A percentile compares a stretch with the other conserved stretches of the same genome.
These are phyloP conservation scores for Triplophysa rosa DNA, from an alignment of 2,113 vertebrate species.

Conservation along the genomic window DNA sequence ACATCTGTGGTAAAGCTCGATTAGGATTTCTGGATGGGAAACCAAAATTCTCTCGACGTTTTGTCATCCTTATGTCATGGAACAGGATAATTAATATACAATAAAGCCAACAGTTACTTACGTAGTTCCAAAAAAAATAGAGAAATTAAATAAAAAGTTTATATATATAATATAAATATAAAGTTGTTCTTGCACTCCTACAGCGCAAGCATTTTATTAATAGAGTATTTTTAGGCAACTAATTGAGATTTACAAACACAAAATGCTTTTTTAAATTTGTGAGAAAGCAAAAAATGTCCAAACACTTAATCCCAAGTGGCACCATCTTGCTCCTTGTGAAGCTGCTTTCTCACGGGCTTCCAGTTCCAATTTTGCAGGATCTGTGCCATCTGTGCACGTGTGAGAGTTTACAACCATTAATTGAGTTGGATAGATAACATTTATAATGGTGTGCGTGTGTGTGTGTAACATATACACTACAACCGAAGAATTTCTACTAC, in stretches of 20 bases:
- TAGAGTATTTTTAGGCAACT: too few relatives aligned
- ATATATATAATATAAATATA: too few relatives aligned
- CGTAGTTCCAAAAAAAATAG: too few relatives aligned
- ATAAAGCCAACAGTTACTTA: too few relatives aligned
- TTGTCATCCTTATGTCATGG: neutral
- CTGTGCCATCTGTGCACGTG: conserved; percentile 36
- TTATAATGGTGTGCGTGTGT: neutral
- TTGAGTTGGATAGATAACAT: conserved; percentile 6
- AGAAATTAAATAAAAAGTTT: too few relatives aligned
- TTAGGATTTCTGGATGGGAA: neutral
- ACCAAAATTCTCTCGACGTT: neutral
- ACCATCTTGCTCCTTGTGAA: neutral
- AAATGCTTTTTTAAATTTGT: neutral
- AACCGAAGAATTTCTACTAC: neutral
- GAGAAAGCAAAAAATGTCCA: neutral
- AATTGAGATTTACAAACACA: too few relatives aligned
- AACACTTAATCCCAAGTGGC: neutral
- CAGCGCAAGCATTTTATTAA: too few relatives aligned
- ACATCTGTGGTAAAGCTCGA: neutral
- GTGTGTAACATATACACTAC: neutral
- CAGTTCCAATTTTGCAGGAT: conserved; percentile 12
- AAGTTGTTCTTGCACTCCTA: too few relatives aligned
- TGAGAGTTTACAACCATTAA: conserved; percentile 21
- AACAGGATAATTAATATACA: too few relatives aligned
- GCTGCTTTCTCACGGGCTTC: conserved; percentile 2